Percentiles rank a stretch among this genome's conserved stretches.
These are phyloP conservation scores for Asarcornis scutulata DNA, from an alignment of 2,113 vertebrate genomes.

Conservation along the genomic window DNA sequence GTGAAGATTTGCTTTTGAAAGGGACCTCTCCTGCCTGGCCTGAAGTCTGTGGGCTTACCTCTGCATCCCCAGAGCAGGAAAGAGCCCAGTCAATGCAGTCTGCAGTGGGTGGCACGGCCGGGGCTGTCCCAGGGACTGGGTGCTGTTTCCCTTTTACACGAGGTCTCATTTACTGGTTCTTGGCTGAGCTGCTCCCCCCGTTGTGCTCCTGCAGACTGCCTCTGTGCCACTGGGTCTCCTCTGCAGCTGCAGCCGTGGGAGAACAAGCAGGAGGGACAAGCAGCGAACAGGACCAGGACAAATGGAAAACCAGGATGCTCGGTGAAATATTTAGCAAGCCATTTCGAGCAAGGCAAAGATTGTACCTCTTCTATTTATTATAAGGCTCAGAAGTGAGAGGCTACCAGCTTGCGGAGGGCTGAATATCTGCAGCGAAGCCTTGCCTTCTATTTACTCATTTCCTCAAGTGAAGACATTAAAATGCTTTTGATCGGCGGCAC, in stretches of 20 bases:
- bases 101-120: neutral
- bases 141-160: accelerated
- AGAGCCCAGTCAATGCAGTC: accelerated
- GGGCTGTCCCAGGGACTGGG: accelerated
- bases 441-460: neutral
- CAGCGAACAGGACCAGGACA: neutral
- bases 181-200: accelerated
- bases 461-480: neutral
- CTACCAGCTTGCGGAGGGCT: neutral
- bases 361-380: constrained; percentile 17
- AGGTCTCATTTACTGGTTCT: neutral
- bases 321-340: constrained; percentile 22
- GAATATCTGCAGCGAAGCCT: neutral
- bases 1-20: neutral
- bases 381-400: neutral
- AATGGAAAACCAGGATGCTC: neutral
- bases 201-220: accelerated
- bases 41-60: neutral
- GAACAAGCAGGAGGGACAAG: neutral
- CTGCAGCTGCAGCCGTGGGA: neutral
- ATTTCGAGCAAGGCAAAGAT: neutral
- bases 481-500: neutral
- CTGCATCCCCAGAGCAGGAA: neutral
- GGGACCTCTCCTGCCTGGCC: neutral
- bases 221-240: neutral